Evolutionary conservation across 1,140 invertebrate species (phyloP), one percentile per base, ranked within the genome.

Genomic region (Pseudomyrmex flavicornis): DNA sequence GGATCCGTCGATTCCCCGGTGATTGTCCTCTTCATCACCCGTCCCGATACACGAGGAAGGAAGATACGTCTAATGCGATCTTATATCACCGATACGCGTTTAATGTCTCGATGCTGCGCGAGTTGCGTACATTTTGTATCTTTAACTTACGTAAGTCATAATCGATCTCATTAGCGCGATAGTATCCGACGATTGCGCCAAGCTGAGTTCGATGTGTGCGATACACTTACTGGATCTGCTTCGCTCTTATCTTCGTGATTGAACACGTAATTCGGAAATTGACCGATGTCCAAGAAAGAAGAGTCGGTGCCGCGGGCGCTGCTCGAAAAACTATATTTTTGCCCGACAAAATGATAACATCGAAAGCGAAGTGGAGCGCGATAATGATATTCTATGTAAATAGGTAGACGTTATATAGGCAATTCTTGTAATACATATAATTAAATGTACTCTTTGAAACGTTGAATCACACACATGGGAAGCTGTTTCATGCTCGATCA

Each of bases 141-240:
- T 75, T 35, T 82, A 82, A 82, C 59, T 82, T 82, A 82, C 70
- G 35, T 65, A 62, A 75, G 79, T 65, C 79, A 82, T 82, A 82
- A 82, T 82, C 79, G 59, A 3, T 26, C 74, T 74, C 70, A 82
- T 82, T 75, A 75, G 48, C 44, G 79, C 58, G 79, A 75, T 82
- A 46, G 59, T 75, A 75, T 75, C 46, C 46, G 44, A 61, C 50
- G 66, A 62, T 82, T 35, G 68, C 77, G 48, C 59, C 59, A 46
- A 56, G 65, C 59, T 46, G 35, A 35, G 35, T 35, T 35, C 7
- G 5, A 35, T 35, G 35, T 3, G 12, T n/a, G 48, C 58, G 70
- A 62, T n/a, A 62, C 26, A 63, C 0, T 26, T 26, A 63, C 0
- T 26, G 46, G 48, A 75, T 58, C 44, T 58, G 52, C 8, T 17